Evolutionary conservation across 1,140 invertebrate species (phyloP), one percentile per base, ranked within the genome.

Genomic region (Microplitis mediator): DNA sequence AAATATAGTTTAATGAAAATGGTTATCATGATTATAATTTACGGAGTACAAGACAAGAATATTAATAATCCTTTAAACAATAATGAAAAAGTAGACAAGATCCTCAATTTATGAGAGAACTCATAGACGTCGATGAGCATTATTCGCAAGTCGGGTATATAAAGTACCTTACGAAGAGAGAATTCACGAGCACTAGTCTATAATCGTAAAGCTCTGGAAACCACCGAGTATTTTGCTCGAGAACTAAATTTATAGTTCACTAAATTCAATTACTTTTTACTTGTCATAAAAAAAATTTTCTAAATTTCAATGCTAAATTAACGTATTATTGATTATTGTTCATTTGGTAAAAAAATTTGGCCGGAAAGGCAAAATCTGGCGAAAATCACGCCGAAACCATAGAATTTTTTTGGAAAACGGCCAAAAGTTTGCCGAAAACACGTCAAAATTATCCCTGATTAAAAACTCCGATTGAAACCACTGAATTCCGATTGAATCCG

Each of bases 101-200:
- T 14, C 11, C 23, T 23, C 32, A 32, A 61, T 61, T 31, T 61
- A 61, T 31, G 60, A 61, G 60, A 61, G 60, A 31, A 32, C 60
- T 61, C 60, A 61, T 61, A 61, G 60, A 61, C 60, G 60, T n/a
- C 62, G 11, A 8, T 39, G 34, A 64, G 35, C 62, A 64, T 64
- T 64, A 35, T 35, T 64, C 62, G 62, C 16, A 32, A 3, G 62
- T 39, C 36, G 62, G 31, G 34, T 32, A 9, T n/a, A 35, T 31
- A 32, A 31, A 23, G 58, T 14, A 14, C 34, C 4, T 34, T 64
- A 35, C 32, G 36, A 23, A 32, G 8, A 45, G 62, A 36, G 34
- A n/a, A 64, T 64, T 64, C 16, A 8, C 32, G 62, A 51, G 63
- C 36, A 50, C 14, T 35, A 65, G 36, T 65, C 39, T 65, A 65